phyloP scores from a whole-genome alignment of 1,140 invertebrate species.

The Sinonovacula constricta region DNA sequence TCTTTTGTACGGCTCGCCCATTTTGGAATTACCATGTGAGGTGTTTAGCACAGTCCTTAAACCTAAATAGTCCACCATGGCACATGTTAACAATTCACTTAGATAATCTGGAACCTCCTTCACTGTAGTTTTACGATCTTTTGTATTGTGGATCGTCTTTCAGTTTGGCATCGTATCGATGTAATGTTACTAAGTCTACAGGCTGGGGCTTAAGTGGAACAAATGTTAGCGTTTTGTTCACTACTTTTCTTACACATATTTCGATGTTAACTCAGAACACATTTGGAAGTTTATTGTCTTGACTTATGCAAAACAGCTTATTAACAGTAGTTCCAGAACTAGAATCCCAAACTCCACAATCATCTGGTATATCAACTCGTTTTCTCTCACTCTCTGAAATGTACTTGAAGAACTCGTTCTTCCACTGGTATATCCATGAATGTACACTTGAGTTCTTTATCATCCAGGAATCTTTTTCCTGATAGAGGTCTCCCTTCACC shows the following conservation, averaged over 20 bases:
- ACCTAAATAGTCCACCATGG: neutral
- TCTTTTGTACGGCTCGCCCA: neutral
- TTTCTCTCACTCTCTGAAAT: neutral
- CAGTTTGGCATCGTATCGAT: constrained; percentile 12
- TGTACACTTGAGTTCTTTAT: neutral
- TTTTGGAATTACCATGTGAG: constrained; percentile 11
- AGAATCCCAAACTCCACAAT: constrained; percentile 7
- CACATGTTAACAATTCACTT: neutral
- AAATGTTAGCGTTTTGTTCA: constrained; percentile 13
- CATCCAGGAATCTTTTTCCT: neutral
- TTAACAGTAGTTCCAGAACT: neutral
- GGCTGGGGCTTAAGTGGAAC: constrained; percentile 6
- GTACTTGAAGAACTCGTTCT: neutral
- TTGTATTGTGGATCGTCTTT: neutral
- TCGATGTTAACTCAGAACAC: neutral
- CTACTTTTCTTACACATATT: neutral
- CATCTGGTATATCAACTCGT: neutral
- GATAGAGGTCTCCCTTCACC: neutral
- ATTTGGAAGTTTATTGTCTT: neutral
- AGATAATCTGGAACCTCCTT: neutral
- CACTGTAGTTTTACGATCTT: constrained; percentile 4
- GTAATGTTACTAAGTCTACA: neutral
- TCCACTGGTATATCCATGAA: neutral
- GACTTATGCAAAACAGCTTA: neutral
- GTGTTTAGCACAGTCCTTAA: neutral